phyloP scores from a whole-genome alignment of 2,797 vertebrate species.

The Brachymystax lenok region DNA sequence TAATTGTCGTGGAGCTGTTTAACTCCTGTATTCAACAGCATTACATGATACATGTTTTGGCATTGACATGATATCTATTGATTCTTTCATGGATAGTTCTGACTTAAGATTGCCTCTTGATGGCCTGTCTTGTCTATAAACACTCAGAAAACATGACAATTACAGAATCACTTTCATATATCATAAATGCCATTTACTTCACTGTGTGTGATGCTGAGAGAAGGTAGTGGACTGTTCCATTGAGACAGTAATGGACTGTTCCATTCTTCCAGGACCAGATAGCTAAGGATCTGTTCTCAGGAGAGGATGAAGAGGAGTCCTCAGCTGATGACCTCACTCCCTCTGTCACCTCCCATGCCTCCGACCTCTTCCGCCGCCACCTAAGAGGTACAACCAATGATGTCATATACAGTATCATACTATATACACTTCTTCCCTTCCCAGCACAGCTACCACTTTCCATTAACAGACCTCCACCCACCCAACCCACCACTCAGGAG shows the following conservation, averaged over 20 bases:
- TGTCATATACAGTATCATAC: not conserved
- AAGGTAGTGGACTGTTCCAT: not conserved
- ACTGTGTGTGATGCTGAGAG: too few relatives aligned
- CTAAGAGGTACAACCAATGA: conserved; percentile 60
- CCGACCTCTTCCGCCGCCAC: conserved; percentile 81
- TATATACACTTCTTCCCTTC: not conserved
- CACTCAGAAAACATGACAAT: not conserved
- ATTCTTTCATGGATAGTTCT: not conserved
- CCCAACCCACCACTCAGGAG: not conserved
- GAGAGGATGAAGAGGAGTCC: conserved; percentile 85
- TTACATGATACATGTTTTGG: not conserved
- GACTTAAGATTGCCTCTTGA: not conserved
- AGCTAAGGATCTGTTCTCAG: conserved; percentile 86
- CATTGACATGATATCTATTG: not conserved
- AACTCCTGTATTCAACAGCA: not conserved
- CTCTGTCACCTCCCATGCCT: conserved; percentile 86
- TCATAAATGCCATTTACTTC: too few relatives aligned
- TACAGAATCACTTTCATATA: too few relatives aligned
- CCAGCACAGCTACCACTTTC: not conserved
- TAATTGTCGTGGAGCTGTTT: not conserved
- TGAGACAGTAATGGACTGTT: not conserved
- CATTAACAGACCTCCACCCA: not conserved
- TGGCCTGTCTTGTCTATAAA: not conserved
- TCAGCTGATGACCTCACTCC: conserved; percentile 86
- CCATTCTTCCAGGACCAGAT: conserved; percentile 81